phyloP scores from a whole-genome alignment of 2,888 invertebrate genomes.

The Xylota sylvarum region DNA sequence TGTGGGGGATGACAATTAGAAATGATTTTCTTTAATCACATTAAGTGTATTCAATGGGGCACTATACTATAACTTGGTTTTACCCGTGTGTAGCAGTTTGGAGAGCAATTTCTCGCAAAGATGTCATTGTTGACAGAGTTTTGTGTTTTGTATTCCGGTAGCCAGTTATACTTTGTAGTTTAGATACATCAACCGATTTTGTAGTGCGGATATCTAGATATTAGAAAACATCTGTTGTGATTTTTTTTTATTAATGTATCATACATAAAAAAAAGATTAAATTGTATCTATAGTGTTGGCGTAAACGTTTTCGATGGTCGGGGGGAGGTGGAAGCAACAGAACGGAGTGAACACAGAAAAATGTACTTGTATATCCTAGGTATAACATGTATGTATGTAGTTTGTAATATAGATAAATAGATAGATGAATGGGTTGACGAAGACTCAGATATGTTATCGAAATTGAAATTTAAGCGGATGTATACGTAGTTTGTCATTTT shows the following conservation, averaged over 20 bases:
- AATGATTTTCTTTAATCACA: conserved; percentile 67
- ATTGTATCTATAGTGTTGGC: neutral
- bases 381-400: neutral
- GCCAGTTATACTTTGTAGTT: neutral
- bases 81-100: neutral
- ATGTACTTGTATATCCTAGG: neutral
- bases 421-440: no score
- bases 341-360: neutral
- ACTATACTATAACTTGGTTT: neutral
- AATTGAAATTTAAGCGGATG: neutral
- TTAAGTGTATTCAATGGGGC: conserved; percentile 62
- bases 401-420: neutral
- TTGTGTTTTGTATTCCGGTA: conserved; percentile 1
- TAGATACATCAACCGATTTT: neutral
- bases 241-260: conserved; percentile 21
- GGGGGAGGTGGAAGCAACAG: neutral
- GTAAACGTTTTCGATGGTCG: neutral
- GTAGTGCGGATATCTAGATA: neutral
- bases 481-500: neutral
- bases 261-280: neutral
- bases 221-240: neutral
- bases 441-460: no score
- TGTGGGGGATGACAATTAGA: conserved; percentile 63
- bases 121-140: conserved; percentile 48
- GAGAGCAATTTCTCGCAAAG: conserved; percentile 36